Percentiles rank a stretch among this genome's conserved stretches.
Conservation (phyloP, 2,797 vertebrate species). For the Acropternis orthonyx region DNA sequence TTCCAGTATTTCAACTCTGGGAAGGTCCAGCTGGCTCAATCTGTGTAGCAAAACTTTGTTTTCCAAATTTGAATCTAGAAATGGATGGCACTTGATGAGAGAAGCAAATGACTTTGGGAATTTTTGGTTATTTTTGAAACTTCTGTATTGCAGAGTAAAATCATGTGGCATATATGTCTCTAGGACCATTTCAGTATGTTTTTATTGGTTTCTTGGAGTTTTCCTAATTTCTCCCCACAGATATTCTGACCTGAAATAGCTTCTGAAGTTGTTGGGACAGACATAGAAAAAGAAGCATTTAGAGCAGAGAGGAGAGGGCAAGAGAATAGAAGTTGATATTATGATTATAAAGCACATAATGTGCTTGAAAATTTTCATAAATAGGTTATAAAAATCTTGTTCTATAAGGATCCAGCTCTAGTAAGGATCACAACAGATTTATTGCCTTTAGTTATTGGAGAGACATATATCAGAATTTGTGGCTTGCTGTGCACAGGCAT, state of each 20-base stretch:
- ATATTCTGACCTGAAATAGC: background rate
- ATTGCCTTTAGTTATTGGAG: background rate
- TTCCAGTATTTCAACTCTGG: background rate
- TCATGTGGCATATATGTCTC: background rate
- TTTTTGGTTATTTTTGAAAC: background rate
- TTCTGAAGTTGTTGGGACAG: background rate
- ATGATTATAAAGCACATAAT: background rate
- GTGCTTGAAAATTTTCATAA: background rate
- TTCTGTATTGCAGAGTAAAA: background rate
- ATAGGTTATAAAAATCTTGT: background rate
- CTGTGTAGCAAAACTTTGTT: background rate
- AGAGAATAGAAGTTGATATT: background rate
- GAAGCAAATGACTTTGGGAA: background rate
- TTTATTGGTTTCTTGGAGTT: background rate
- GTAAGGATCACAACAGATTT: background rate
- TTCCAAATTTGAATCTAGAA: background rate
- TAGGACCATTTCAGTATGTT: background rate
- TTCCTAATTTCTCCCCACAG: background rate
- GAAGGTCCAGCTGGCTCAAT: background rate
- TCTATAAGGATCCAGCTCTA: background rate
- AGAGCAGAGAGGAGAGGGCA: background rate
- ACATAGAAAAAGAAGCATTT: background rate
- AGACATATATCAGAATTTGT: background rate
- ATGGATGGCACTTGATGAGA: background rate
- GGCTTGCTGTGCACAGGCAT: background rate